Conservation (phyloP, 2,797 vertebrate genomes). For the Apogon hyalosoma region DNA sequence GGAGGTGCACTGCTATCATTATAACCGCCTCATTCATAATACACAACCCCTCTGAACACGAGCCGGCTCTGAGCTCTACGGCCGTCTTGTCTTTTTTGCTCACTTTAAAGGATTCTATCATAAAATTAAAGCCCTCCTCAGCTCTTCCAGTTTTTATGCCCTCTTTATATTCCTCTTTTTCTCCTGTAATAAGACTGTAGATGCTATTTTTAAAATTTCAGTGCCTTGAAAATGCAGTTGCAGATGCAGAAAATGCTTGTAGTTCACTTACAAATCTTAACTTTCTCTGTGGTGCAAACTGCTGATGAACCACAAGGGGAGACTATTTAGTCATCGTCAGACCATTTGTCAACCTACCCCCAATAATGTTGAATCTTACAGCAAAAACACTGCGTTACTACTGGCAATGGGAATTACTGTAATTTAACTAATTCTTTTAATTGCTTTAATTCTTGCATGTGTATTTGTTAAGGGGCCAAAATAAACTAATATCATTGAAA, state of each 20-base stretch:
- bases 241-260: background rate
- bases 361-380: background rate
- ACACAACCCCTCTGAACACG: slow-evolving; percentile 42
- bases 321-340: background rate
- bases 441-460: too few relatives aligned
- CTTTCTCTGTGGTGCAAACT: background rate
- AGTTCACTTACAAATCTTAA: background rate
- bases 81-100: slow-evolving; percentile 20
- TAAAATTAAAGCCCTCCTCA: slow-evolving; percentile 5
- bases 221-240: background rate
- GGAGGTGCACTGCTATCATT: slow-evolving; percentile 52
- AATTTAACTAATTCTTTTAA: too few relatives aligned
- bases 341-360: background rate
- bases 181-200: background rate
- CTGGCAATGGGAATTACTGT: too few relatives aligned
- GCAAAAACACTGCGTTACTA: too few relatives aligned
- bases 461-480: too few relatives aligned
- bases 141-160: background rate
- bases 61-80: slow-evolving; percentile 37
- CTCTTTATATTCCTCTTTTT: background rate
- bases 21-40: slow-evolving; percentile 62
- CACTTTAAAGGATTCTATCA: slow-evolving; percentile 29
- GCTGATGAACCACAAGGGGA: background rate
- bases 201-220: slow-evolving; percentile 6
- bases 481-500: too few relatives aligned